Evolutionary conservation across 2,797 vertebrate genomes (phyloP), one percentile per base, ranked within the genome.

Genomic region (Tachyglossus aculeatus): DNA sequence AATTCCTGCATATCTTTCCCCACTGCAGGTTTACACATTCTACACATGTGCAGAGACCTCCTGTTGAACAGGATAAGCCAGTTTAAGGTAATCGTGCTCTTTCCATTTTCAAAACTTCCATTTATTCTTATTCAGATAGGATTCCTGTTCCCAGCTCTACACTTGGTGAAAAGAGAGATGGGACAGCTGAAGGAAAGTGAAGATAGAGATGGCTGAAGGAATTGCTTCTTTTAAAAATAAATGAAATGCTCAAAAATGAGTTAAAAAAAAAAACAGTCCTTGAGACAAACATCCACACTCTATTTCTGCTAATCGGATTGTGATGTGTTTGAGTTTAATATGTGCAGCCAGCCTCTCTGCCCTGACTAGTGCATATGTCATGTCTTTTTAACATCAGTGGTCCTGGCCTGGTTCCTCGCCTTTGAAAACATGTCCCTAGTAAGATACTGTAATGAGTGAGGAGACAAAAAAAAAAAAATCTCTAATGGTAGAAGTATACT

Each of bases 321-420:
- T 89, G 90, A 93, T 91, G 90, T 83, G 89, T 83, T 90, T 90
- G 90, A 87, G 90, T 96, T 93, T 96, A 96, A 97, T 95, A 92
- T 94, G 95, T 96, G 94, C 95, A 95, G 93, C 95, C 95, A 95
- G 93, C 93, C 91, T 93, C 83, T 88, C 70, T 88, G 89, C 86
- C 89, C 48, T 73, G 88, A 88, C 89, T 86, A 85, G 88, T 94
- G 95, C 94, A 96, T 91, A 96, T 97, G 96, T 94, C 97, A 96
- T 84, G 94, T 98, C 95, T 94, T 95, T 93, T 99, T 94, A 98
- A 89, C 91, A 94, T 98, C 96, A 98, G 93, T 95, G 92, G 94
- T 92, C 94, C 94, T 98, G 96, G 96, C 96, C 95, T 94, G 95
- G 92, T 95, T 93, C 88, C 87, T 67, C 74, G 73, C 80, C 81